Conservation (phyloP, 2,797 vertebrate species). For the Chelidonichthys spinosus region DNA sequence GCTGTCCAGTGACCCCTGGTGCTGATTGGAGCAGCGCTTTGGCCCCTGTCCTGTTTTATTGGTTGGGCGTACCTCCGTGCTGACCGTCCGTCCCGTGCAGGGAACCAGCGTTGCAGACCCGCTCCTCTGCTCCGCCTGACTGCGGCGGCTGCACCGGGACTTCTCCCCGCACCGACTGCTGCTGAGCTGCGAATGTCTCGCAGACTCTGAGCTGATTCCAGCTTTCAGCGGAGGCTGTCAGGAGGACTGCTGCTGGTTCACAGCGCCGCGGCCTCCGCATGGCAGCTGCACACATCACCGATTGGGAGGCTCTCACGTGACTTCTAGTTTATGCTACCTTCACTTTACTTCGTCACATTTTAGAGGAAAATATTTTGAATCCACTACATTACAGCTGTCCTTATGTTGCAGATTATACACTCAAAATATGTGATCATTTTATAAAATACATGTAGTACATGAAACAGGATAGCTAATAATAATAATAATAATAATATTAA, state of each 20-base stretch:
- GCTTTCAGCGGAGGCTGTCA: neutral
- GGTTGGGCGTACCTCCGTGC: slow-evolving; percentile 82
- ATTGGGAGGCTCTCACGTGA: neutral
- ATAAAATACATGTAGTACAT: neutral
- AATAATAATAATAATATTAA: too few species aligned
- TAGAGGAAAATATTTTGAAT: neutral
- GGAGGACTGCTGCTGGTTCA: neutral
- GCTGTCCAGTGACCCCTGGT: slow-evolving; percentile 90
- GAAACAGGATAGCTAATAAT: too few species aligned
- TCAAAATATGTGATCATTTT: neutral
- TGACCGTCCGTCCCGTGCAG: slow-evolving; percentile 57
- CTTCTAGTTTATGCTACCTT: neutral
- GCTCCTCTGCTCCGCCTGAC: slow-evolving; percentile 37
- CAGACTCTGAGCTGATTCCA: slow-evolving; percentile 14
- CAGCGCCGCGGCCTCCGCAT: neutral
- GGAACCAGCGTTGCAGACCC: slow-evolving; percentile 36
- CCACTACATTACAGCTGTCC: neutral
- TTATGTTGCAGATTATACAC: slow-evolving; percentile 1
- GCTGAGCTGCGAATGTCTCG: neutral
- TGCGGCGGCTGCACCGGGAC: slow-evolving; percentile 37
- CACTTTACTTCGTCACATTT: neutral
- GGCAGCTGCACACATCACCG: neutral
- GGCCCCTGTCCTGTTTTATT: slow-evolving; percentile 87
- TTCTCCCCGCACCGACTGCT: neutral
- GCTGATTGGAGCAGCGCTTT: slow-evolving; percentile 88